A percentile compares a stretch with the other conserved stretches of the same genome.
Evolutionary conservation across 2,888 invertebrate genomes (phyloP).

Genomic region (Digitonthophagus gazella): DNA sequence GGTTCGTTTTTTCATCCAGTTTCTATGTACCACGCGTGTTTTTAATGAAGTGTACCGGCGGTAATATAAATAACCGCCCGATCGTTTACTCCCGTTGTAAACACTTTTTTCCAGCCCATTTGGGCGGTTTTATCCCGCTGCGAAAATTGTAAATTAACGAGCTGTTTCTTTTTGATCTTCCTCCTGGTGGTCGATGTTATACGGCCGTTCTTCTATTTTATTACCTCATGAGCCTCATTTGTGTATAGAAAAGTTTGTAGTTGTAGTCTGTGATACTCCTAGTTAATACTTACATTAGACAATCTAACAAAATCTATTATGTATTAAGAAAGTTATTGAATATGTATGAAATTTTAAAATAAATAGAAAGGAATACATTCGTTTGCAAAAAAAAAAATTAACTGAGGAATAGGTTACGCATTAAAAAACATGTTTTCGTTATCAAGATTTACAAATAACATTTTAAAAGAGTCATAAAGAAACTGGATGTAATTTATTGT

Average conservation of each 20-base stretch:
- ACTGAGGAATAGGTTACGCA: too few species aligned
- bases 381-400: too few species aligned
- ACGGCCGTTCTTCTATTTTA: neutral
- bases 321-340: too few species aligned
- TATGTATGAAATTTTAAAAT: too few species aligned
- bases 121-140: neutral
- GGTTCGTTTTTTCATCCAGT: neutral
- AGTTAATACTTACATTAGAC: too few species aligned
- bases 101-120: neutral
- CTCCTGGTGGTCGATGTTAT: neutral
- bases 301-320: too few species aligned
- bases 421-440: too few species aligned
- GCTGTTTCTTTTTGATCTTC: neutral
- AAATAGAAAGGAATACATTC: too few species aligned
- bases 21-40: neutral
- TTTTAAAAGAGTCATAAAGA: too few species aligned
- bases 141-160: neutral
- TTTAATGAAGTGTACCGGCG: conserved; percentile 15
- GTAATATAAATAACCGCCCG: conserved; percentile 2
- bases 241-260: neutral
- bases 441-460: too few species aligned
- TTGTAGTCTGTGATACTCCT: too few species aligned
- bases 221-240: neutral
- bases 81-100: neutral
- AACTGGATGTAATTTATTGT: too few species aligned